Evolutionary conservation across 2,888 invertebrate genomes (phyloP).

Genomic region (Myopa testacea): DNA sequence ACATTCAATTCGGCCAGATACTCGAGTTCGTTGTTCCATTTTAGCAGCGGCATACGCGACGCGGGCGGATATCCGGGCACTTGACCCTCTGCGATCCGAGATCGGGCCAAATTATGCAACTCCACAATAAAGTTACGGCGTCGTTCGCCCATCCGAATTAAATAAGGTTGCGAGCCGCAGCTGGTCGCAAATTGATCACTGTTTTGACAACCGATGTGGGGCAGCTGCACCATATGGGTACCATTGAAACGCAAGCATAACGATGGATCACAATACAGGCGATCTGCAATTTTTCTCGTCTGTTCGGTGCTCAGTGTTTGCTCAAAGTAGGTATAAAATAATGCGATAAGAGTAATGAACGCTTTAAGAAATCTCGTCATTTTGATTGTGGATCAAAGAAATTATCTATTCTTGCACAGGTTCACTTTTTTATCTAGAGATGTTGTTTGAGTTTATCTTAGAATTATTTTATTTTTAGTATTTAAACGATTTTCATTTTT

Average conservation of each 20-base stretch:
- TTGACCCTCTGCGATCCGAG: conserved; percentile 60
- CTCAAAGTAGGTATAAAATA: not conserved
- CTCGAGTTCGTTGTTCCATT: conserved; percentile 63
- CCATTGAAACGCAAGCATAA: conserved; percentile 63
- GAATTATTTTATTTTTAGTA: no score
- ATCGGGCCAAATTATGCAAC: conserved; percentile 64
- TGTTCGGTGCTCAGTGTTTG: not conserved
- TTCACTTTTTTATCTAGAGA: no score
- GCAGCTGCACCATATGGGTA: conserved; percentile 54
- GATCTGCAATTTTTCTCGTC: conserved; percentile 1
- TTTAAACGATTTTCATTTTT: no score
- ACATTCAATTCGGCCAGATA: conserved; percentile 62
- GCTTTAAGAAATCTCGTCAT: not conserved
- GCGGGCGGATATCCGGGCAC: conserved; percentile 59
- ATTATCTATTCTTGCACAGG: no score
- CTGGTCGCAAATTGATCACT: conserved; percentile 53
- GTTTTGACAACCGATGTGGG: conserved; percentile 61
- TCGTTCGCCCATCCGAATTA: conserved; percentile 60
- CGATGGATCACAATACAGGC: conserved; percentile 56
- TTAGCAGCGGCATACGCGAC: conserved; percentile 60
- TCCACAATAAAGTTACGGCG: conserved; percentile 62
- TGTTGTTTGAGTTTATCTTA: no score
- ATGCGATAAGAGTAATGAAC: not conserved
- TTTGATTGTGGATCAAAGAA: not conserved
- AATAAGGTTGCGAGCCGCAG: conserved; percentile 56